Base-by-base conservation (phyloP, 2,113 vertebrate species). In the Phalacrocorax carbo region DNA sequence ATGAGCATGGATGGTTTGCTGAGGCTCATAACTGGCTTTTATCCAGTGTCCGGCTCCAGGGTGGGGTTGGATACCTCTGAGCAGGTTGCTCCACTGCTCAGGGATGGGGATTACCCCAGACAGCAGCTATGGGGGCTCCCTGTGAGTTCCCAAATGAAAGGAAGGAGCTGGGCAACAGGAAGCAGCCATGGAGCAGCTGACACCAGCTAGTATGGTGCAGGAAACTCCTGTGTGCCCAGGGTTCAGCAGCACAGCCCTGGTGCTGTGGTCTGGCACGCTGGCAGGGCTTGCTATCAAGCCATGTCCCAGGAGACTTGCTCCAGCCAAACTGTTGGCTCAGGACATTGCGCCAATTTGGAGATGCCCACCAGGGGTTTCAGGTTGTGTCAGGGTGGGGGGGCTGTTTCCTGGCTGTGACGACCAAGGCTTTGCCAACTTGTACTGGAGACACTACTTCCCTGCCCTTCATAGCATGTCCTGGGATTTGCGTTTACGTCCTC, bases 231-330 rank as follows among this genome's bases (percentile, higher is more conserved):
- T 0, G 4, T 71, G 76, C 82, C 82, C 2, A 2, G 44, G n/a
- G 44, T 46, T 73, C 0, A 1, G 73, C 81, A 62, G 58, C 22
- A 9, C 30, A 73, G 60, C 38, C 40, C 85, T 3, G 0, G 32
- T 0, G 0, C 46, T 21, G 40, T 6, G 38, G 19, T 58, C 46
- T 7, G 1, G 40, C 2, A 0, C 0, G 1, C 57, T 38, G 71
- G 26, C 57, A 58, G 40, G 49, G 58, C 23, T 48, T 5, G 1
- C 40, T 54, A 22, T 3, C 3, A 7, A 68, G 38, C 55, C 2
- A 0, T 2, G 20, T 34, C 40, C 70, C 64, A 7, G 76, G 64
- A 75, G 32, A 4, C 84, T 61, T 79, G 42, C n/a, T 62, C 29
- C 64, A 88, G 79, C 68, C 90, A 88, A 71, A 42, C 29, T 0